Conservation (phyloP, 2,113 vertebrate species). For the Entosphenus tridentatus region DNA sequence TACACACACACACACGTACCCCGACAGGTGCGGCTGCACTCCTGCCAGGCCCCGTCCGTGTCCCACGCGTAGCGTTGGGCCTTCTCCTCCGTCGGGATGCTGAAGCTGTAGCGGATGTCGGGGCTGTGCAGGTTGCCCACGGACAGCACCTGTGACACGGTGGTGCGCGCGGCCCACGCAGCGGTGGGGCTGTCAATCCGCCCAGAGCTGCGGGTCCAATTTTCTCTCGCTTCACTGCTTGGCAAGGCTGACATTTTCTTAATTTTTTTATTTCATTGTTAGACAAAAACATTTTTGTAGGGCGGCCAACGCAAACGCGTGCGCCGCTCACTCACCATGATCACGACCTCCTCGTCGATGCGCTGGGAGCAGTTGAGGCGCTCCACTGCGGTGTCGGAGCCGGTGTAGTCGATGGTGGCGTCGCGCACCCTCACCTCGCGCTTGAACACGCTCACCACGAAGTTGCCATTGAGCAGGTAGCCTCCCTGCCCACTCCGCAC, state of each 20-base stretch:
- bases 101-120: constrained; percentile 79
- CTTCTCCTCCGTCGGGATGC: constrained; percentile 77
- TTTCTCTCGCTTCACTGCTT: too few species aligned
- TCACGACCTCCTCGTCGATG: constrained; percentile 63
- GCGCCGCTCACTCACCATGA: constrained; percentile 42
- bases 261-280: neutral
- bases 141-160: constrained; percentile 46
- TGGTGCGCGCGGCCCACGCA: constrained; percentile 7
- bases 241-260: too few species aligned
- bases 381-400: constrained; percentile 62
- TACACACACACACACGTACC: constrained; percentile 22
- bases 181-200: neutral
- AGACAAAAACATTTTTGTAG: neutral
- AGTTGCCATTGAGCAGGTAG: constrained; percentile 88
- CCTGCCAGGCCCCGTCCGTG: constrained; percentile 66
- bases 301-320: neutral
- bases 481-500: constrained; percentile 68
- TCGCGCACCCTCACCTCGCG: constrained; percentile 82
- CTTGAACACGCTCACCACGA: constrained; percentile 98
- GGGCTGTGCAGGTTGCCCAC: constrained; percentile 84
- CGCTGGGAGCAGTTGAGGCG: constrained; percentile 86
- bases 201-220: neutral
- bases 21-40: constrained; percentile 79
- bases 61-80: constrained; percentile 86
- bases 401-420: constrained; percentile 77